These are phyloP conservation scores for Pomatorhinus ruficollis DNA, from an alignment of 2,113 vertebrate species.

Conservation along the genomic window DNA sequence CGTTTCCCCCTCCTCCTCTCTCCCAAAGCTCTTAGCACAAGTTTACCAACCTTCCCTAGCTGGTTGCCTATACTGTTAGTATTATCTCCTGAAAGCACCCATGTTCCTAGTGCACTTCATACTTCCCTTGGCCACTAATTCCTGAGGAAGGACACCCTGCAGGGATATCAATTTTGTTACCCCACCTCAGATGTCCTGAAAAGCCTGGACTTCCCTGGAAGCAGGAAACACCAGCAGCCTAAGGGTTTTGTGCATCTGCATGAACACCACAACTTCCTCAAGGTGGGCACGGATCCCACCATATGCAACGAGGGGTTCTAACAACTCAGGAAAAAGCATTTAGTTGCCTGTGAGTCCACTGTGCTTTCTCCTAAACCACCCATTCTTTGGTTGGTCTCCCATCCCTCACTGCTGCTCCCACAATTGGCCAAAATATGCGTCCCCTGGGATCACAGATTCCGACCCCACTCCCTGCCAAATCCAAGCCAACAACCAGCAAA, in stretches of 20 bases:
- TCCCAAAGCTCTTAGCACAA: not conserved
- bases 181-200: not conserved
- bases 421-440: not conserved
- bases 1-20: not conserved
- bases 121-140: not conserved
- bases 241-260: not conserved
- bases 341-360: not conserved
- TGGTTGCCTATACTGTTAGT: not conserved
- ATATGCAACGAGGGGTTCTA: not conserved
- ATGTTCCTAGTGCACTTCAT: not conserved
- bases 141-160: not conserved
- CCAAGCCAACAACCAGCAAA: not conserved
- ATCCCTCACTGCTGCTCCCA: not conserved
- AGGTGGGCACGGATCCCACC: not conserved
- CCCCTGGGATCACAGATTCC: not conserved
- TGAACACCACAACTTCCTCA: not conserved
- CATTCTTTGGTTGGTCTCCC: not conserved
- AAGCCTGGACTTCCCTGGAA: not conserved
- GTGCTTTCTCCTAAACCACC: not conserved
- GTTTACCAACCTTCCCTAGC: not conserved
- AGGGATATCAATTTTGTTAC: not conserved
- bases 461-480: accelerated
- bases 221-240: not conserved
- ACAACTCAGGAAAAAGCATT: not conserved
- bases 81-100: not conserved